Conservation (phyloP, 1,140 invertebrate genomes). For the Lucilia sericata region DNA sequence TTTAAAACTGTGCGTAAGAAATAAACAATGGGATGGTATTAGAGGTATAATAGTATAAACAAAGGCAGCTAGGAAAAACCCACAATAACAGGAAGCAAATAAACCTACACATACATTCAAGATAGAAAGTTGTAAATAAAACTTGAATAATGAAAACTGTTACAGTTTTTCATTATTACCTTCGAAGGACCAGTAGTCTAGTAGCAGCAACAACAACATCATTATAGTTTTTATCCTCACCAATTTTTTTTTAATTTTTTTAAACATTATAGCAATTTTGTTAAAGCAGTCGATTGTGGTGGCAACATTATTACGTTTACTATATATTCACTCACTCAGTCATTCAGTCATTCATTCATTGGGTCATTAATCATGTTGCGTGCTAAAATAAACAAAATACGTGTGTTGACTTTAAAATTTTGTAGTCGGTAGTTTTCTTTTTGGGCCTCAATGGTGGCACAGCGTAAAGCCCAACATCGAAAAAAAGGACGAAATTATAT, state of each 20-base stretch:
- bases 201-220: background rate
- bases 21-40: no score
- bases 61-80: no score
- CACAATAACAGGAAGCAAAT: background rate
- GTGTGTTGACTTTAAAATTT: constrained; percentile 18
- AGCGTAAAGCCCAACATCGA: background rate
- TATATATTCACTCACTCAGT: background rate
- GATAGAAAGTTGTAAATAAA: no score
- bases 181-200: no score
- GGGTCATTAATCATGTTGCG: constrained; percentile 23
- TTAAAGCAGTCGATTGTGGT: background rate
- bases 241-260: no score
- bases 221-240: background rate
- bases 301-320: background rate
- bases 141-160: background rate
- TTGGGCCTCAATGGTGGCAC: background rate
- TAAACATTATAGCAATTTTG: no score
- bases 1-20: background rate
- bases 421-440: background rate
- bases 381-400: constrained; percentile 14
- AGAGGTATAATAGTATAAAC: no score
- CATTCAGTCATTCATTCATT: constrained; percentile 13
- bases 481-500: background rate
- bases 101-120: background rate
- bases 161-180: background rate